phyloP scores from a whole-genome alignment of 2,888 invertebrate genomes.

The Sarcophaga variegata region DNA sequence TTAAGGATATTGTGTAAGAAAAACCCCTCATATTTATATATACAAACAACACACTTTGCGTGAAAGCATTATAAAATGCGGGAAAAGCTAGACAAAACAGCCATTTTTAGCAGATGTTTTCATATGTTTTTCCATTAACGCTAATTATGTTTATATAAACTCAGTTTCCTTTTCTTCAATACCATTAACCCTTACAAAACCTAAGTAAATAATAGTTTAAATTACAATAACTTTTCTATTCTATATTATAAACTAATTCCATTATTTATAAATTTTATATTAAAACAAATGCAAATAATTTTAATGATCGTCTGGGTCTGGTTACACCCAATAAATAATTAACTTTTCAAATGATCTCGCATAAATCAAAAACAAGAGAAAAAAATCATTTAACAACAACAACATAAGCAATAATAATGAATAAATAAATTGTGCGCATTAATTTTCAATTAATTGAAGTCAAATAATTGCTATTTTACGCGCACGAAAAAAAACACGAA shows the following conservation, averaged over 20 bases:
- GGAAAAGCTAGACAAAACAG: background rate
- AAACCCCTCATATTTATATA: background rate
- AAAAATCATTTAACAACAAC: background rate
- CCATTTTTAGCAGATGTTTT: conserved; percentile 51
- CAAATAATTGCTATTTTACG: conserved; percentile 54
- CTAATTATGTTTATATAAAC: conserved; percentile 27
- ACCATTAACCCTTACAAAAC: conserved; percentile 2
- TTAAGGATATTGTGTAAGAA: background rate
- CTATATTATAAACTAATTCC: too few relatives aligned
- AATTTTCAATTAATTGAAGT: conserved; percentile 56
- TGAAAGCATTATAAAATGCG: background rate
- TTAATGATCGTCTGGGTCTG: conserved; percentile 14
- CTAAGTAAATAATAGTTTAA: conserved; percentile 49
- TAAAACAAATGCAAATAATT: conserved; percentile 46
- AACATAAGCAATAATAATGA: conserved; percentile 6
- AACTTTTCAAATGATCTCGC: background rate
- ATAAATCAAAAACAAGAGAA: background rate
- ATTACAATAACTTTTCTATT: background rate
- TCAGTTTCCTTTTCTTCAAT: background rate
- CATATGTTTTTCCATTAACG: conserved; percentile 24
- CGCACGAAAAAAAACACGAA: background rate
- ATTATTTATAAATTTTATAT: conserved; percentile 35
- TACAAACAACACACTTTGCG: background rate
- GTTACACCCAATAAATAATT: conserved; percentile 29
- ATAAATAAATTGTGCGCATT: conserved; percentile 13